phyloP scores from a whole-genome alignment of 2,888 invertebrate species.

The Tryphoninae sp. region DNA sequence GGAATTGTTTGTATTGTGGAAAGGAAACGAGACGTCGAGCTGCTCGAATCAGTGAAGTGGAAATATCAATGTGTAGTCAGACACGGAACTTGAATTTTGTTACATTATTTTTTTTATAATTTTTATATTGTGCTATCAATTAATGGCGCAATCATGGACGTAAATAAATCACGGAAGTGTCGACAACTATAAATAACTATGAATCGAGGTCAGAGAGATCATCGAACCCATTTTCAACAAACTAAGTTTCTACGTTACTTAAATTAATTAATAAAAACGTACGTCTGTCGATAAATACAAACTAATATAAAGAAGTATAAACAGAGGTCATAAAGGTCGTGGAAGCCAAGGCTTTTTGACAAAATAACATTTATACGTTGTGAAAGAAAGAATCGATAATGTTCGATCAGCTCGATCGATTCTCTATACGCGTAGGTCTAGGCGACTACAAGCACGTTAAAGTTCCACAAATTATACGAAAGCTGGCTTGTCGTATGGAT shows the following conservation, averaged over 20 bases:
- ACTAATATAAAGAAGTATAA: no score
- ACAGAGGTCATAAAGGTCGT: no score
- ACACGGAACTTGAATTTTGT: background rate
- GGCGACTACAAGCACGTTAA: background rate
- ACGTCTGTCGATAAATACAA: no score
- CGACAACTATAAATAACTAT: background rate
- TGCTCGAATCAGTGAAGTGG: slow-evolving; percentile 17
- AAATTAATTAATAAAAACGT: no score
- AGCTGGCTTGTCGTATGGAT: background rate
- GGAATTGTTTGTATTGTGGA: background rate
- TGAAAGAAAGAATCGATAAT: no score
- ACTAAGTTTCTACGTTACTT: no score
- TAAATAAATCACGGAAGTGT: background rate
- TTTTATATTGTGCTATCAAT: background rate
- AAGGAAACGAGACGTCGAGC: background rate
- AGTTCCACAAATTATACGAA: slow-evolving; percentile 7
- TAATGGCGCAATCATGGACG: background rate
- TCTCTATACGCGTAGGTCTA: no score
- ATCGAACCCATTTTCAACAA: no score
- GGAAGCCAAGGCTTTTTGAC: no score
- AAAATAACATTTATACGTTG: no score
- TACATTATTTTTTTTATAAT: background rate
- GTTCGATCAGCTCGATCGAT: no score
- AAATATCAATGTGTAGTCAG: slow-evolving; percentile 32
- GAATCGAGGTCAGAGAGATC: no score